Base-by-base conservation (phyloP, 2,113 vertebrate genomes). In the Mormyrus iriodes region DNA sequence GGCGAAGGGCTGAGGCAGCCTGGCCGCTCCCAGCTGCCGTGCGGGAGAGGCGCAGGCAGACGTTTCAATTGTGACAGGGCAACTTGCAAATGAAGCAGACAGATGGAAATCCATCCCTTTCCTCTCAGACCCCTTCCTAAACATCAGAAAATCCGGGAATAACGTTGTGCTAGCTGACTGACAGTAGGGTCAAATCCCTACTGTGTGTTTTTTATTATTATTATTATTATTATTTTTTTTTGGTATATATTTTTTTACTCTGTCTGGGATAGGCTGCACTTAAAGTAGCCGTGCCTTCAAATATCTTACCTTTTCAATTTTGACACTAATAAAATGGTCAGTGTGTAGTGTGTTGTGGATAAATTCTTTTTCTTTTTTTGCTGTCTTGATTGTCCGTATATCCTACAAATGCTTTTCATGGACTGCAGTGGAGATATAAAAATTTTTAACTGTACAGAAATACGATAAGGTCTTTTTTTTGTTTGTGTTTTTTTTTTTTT, bases 21-120 rank as follows among this genome's bases (percentile, higher is more conserved):
- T 95, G 97, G 97, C 97, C 97, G 97, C 96, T 96, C 95, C 93
- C 98, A 98, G 97, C 97, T 97, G 98, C 97, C 95, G 94, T 95
- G 95, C 97, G 96, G 96, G 95, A 95, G 93, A 94, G 95, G 91
- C 91, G 91, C 31, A 42, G 73, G 73, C 73, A 42, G 73, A 79
- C 61, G 27, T 31, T 69, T 69, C 61, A 69, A 31, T 69, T 69
- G 61, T 69, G 61, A 69, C 73, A 76, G 69, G 91, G 83, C 65
- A 79, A 94, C 94, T 94, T 92, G 92, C 94, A 95, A 94, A 95
- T 94, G 94, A 95, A 95, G 93, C 89, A 92, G 95, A 95, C 95
- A 95, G 96, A 96, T 95, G 95, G 95, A 96, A 95, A 95, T 94
- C 90, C 92, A 91, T 94, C 94, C 88, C 61, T 93, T 94, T 91